Base-by-base conservation (phyloP, 1,140 invertebrate genomes). In the Hormaphis cornu region DNA sequence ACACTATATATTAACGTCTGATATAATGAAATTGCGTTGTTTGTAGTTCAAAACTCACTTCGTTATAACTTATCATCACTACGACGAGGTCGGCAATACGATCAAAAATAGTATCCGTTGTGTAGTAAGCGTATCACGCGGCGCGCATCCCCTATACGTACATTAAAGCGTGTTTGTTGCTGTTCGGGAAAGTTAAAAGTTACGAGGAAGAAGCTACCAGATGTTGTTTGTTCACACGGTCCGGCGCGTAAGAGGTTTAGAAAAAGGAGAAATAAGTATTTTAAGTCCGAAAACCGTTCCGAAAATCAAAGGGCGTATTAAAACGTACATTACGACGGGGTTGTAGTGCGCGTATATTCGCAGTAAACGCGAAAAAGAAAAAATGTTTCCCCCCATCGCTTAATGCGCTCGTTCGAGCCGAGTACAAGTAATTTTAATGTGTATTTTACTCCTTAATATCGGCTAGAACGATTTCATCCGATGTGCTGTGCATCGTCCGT, bases 151-250 rank as follows among this genome's bases (percentile, higher is more conserved):
- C 18, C 28, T 28, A 44, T 46, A n/a, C n/a, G 10, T 63, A 63
- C 58, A 63, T 44, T 14, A 63, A n/a, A 16, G 58, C 24, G 20
- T 44, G 9, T n/a, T n/a, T n/a, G n/a, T 46, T 63, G 9, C 37
- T 30, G 37, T 61, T 30, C 28, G 5, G 30, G n/a, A 26, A 63
- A 63, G 58, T 63, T 63, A 63, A 63, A 63, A 63, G 58, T 63
- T 63, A 63, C 58, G 18, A 46, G 40, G 58, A 63, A 40, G 37
- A 7, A 42, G 42, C 24, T 30, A 63, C 9, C 58, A 63, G 58
- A 63, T 63, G 58, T 30, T 20, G 22, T 63, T 46, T 63, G 40
- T 44, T 63, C 58, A 44, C 58, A 63, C 26, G 24, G 42, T 46
- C 14, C 18, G 42, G 12, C 28, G 20, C 58, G 30, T 44, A 63